Evolutionary conservation across 1,140 invertebrate genomes (phyloP).

Genomic region (Homalodisca vitripennis): DNA sequence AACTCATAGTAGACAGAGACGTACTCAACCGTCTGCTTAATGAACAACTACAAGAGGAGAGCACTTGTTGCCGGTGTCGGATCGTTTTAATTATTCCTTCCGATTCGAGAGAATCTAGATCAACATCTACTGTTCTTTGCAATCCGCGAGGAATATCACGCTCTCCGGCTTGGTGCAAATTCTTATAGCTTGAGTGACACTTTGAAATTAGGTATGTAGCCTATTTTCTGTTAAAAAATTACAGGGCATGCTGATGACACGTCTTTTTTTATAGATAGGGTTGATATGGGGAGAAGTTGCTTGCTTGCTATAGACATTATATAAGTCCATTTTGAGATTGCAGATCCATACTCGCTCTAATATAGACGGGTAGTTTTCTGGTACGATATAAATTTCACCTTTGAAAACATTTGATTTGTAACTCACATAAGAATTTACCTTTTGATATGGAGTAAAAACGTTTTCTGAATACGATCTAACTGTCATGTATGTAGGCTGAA

Average conservation of each 20-base stretch:
- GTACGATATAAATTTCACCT: conserved; percentile 41
- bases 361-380: conserved; percentile 32
- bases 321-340: conserved; percentile 33
- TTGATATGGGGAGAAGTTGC: too few relatives aligned
- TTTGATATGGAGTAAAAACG: conserved; percentile 34
- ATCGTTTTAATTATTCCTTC: conserved; percentile 41
- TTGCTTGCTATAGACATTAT: neutral
- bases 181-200: conserved; percentile 27
- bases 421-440: conserved; percentile 32
- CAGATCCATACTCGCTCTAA: conserved; percentile 36
- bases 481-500: conserved; percentile 20
- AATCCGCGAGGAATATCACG: conserved; percentile 33
- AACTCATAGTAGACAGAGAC: conserved; percentile 53
- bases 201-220: conserved; percentile 20
- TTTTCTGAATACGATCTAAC: conserved; percentile 37
- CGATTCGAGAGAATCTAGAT: conserved; percentile 29
- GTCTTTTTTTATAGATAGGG: too few relatives aligned
- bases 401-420: conserved; percentile 50
- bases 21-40: conserved; percentile 45
- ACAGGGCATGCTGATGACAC: too few relatives aligned
- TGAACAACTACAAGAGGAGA: conserved; percentile 46
- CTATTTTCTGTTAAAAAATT: conserved; percentile 38
- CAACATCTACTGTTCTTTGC: conserved; percentile 28
- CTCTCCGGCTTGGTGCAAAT: conserved; percentile 29
- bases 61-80: conserved; percentile 45